Evolutionary conservation across 2,888 invertebrate genomes (phyloP), one percentile per base, ranked within the genome.

Genomic region (Lamellibrachia columna): DNA sequence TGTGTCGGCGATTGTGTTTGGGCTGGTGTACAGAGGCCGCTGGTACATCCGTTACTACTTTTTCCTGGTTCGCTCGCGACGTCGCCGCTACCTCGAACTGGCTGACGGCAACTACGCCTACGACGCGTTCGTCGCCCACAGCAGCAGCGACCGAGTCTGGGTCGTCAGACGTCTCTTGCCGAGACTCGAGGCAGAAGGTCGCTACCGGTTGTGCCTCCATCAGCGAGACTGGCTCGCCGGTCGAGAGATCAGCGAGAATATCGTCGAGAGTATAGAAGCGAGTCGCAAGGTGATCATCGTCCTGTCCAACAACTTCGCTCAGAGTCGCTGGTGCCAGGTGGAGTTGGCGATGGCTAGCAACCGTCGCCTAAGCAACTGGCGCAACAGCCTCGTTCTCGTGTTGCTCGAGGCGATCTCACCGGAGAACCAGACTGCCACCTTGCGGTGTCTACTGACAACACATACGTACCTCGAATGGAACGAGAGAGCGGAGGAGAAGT

Each of bases 41-140:
- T 91, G 91, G 91, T 53, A 91, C 53, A 91, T 91, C 91, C 91
- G 91, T n/a, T 91, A 91, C 3, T 91, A 91, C 53, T 28, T 52
- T 3, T 91, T 91, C 91, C 91, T 91, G 53, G 8, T 53, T 40
- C 40, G 40, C 40, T 40, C 40, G 40, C 40, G 40, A 40, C 40
- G 40, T 40, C 40, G 40, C 40, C 6, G 52, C 91, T 40, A 40
- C 52, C n/a, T 91, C n/a, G 40, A 52, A 52, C 91, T n/a, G 53
- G 40, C 52, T 52, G 53, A 52, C 91, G 53, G 91, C 40, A 2
- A 91, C 53, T 91, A 40, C 53, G 40, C 15, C 7, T 91, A 91
- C 53, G 53, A 91, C 40, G 91, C 91, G 8, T 91, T 91, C 91
- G 91, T 91, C 40, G 91, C 91, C 52, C 91, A 91, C 53, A 91